phyloP scores from a whole-genome alignment of 2,113 vertebrate species.

The Kryptolebias marmoratus region DNA sequence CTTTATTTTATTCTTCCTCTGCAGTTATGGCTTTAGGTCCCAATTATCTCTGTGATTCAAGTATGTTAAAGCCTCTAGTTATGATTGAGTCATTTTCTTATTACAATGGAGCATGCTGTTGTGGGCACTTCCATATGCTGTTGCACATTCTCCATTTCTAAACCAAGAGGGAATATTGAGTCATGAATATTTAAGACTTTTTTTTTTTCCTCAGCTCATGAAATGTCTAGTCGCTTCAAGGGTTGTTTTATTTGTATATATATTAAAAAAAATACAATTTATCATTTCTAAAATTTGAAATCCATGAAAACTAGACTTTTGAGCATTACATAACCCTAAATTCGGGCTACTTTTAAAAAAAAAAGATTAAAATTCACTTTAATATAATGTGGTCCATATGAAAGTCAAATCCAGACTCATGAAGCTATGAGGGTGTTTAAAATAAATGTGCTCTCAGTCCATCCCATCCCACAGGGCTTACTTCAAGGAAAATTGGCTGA shows the following conservation, averaged over 20 bases:
- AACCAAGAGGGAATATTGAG: constrained; percentile 37
- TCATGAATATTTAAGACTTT: constrained; percentile 42
- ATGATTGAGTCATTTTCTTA: constrained; percentile 50
- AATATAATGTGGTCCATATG: constrained; percentile 34
- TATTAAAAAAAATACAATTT: constrained; percentile 7
- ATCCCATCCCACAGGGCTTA: constrained; percentile 45
- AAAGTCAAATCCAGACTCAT: constrained; percentile 55
- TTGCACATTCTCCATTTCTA: constrained; percentile 24
- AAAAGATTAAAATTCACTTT: constrained; percentile 33
- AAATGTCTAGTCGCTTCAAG: constrained; percentile 21
- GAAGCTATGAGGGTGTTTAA: constrained; percentile 58
- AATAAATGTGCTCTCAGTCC: constrained; percentile 51
- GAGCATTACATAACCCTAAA: constrained; percentile 17
- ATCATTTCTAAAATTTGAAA: constrained; percentile 33
- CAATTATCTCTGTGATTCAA: constrained; percentile 46
- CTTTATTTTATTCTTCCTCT: constrained; percentile 17
- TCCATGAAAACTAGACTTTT: constrained; percentile 12
- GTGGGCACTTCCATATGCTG: not conserved
- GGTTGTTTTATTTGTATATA: constrained; percentile 1
- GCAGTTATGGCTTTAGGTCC: constrained; percentile 19
- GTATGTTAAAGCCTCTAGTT: constrained; percentile 28
- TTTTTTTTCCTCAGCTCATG: not conserved
- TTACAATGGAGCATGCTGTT: constrained; percentile 36
- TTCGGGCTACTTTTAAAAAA: constrained; percentile 37
- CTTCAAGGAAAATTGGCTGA: constrained; percentile 60